Percentiles rank a stretch among this genome's conserved stretches.
phyloP scores from a whole-genome alignment of 2,113 vertebrate genomes.

The Rhinolophus sinicus region DNA sequence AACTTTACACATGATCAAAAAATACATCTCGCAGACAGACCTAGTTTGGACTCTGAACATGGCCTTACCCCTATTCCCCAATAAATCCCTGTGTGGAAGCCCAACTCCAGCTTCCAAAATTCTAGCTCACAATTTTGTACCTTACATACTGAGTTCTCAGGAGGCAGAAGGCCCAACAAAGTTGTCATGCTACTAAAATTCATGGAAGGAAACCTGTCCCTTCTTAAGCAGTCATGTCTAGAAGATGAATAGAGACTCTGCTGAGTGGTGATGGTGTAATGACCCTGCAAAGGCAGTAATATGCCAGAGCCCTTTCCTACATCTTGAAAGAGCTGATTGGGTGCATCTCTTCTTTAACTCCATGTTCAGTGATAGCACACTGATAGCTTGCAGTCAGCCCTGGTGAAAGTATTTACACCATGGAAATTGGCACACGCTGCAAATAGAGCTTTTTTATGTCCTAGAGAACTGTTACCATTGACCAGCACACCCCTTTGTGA shows the following conservation, averaged over 20 bases:
- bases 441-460: not conserved
- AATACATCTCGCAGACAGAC: not conserved
- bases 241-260: not conserved
- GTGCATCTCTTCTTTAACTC: not conserved
- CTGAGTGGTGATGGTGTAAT: not conserved
- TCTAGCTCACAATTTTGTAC: not conserved
- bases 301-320: not conserved
- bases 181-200: not conserved
- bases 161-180: not conserved
- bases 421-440: not conserved
- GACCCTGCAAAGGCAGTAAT: not conserved
- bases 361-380: not conserved
- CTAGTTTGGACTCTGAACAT: not conserved
- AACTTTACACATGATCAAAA: not conserved
- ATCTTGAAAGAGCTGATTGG: not conserved
- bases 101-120: not conserved
- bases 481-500: not conserved
- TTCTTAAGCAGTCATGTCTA: not conserved
- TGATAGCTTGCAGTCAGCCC: not conserved
- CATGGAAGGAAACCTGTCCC: not conserved
- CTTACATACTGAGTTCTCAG: not conserved
- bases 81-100: not conserved
- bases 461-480: not conserved
- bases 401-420: constrained; percentile 8
- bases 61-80: not conserved